These are phyloP conservation scores for Dolichomitus sp. DNA, from an alignment of 2,888 invertebrate species.

Conservation along the genomic window DNA sequence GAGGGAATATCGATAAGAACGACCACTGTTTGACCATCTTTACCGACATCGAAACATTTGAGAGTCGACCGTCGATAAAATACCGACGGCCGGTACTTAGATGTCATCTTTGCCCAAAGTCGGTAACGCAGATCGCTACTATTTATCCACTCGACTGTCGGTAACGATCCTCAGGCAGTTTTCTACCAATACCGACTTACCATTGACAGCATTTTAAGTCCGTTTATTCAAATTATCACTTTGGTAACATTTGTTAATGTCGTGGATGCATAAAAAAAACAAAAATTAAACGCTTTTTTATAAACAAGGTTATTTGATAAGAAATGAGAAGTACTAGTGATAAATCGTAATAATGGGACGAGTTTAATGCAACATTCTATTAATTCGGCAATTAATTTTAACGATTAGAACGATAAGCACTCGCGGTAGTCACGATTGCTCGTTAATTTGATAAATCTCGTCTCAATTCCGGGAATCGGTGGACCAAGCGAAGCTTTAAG, in stretches of 20 bases:
- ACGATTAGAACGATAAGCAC: slow-evolving; percentile 67
- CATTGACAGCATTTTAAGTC: neutral
- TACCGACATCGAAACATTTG: neutral
- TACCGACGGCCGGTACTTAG: neutral
- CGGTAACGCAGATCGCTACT: neutral
- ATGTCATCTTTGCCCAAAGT: neutral
- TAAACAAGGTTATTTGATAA: neutral
- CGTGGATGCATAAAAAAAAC: neutral
- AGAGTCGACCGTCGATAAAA: neutral
- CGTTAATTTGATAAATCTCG: slow-evolving; percentile 78
- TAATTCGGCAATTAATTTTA: slow-evolving; percentile 77
- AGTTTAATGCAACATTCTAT: slow-evolving; percentile 62
- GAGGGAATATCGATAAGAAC: slow-evolving; percentile 22
- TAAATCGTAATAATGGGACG: slow-evolving; percentile 46
- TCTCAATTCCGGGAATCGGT: slow-evolving; percentile 75
- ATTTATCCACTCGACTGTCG: neutral
- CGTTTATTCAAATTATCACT: neutral
- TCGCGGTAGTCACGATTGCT: slow-evolving; percentile 59
- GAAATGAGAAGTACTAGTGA: neutral
- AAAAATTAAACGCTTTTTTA: neutral
- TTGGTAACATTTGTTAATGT: too few relatives aligned
- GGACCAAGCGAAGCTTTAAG: slow-evolving; percentile 45
- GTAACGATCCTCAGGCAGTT: neutral
- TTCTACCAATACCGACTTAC: neutral
- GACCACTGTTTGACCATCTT: neutral